These are phyloP conservation scores for Lordiphosa fenestrarum DNA, from an alignment of 2,888 invertebrate species.

Conservation along the genomic window DNA sequence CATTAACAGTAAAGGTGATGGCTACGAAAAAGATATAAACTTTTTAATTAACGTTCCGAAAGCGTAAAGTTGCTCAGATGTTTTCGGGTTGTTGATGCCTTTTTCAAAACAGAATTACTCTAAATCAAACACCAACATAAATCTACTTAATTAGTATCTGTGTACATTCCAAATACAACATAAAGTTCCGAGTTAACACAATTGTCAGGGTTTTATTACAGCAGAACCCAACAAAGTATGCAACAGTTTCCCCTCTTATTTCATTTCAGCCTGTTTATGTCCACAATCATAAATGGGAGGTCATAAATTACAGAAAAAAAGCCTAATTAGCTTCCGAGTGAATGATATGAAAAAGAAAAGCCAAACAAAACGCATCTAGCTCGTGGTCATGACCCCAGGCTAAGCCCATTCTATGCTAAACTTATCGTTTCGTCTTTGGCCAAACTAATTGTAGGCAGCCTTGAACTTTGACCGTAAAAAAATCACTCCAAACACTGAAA, in stretches of 20 bases:
- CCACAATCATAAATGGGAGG: too few relatives aligned
- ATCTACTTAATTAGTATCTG: too few relatives aligned
- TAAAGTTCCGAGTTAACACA: too few relatives aligned
- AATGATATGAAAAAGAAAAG: conserved; percentile 10
- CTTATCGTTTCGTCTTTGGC: conserved; percentile 22
- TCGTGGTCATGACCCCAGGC: conserved; percentile 17
- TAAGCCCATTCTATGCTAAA: conserved; percentile 12
- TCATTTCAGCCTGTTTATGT: not conserved
- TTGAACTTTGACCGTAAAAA: conserved; percentile 42
- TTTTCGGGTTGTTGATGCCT: too few relatives aligned
- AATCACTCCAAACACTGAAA: conserved; percentile 14
- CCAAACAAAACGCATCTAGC: conserved; percentile 19
- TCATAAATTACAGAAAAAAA: not conserved
- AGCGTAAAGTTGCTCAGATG: too few relatives aligned
- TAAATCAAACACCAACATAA: too few relatives aligned
- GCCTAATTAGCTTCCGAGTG: conserved; percentile 4
- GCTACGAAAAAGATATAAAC: too few relatives aligned
- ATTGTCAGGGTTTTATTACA: too few relatives aligned
- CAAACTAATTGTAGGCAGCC: conserved; percentile 44
- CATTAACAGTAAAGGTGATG: too few relatives aligned
- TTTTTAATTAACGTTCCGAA: too few relatives aligned
- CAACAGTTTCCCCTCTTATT: not conserved
- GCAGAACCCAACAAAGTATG: not conserved
- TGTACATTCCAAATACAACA: too few relatives aligned
- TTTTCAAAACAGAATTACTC: too few relatives aligned